phyloP scores from a whole-genome alignment of 2,797 vertebrate species.

The Anniella stebbinsi region DNA sequence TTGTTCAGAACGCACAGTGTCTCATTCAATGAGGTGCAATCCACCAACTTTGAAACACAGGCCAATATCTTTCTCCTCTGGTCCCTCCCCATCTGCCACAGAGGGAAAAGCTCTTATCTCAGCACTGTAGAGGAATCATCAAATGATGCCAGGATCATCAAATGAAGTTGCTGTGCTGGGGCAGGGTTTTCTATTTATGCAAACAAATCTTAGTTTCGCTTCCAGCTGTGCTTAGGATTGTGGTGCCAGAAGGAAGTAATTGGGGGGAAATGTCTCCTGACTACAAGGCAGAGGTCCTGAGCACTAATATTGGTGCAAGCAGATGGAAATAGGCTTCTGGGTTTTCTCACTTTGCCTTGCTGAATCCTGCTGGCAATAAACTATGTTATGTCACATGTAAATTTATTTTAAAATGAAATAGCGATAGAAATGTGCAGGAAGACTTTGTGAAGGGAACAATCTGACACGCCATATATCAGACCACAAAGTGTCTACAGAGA shows the following conservation, averaged over 20 bases:
- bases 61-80: no score
- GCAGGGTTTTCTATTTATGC: no score
- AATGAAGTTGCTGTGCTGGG: neutral
- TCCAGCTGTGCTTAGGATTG: neutral
- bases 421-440: neutral
- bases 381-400: neutral
- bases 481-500: constrained; percentile 12
- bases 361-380: neutral
- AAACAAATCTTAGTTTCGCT: neutral
- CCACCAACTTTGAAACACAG: no score
- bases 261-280: neutral
- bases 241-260: neutral
- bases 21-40: no score
- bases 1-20: no score
- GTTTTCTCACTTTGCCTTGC: neutral
- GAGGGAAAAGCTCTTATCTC: no score
- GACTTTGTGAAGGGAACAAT: constrained; percentile 22
- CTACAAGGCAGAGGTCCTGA: neutral
- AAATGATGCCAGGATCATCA: neutral
- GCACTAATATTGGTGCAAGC: no score
- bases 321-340: neutral
- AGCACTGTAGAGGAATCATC: no score
- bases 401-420: neutral
- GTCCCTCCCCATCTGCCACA: no score
- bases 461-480: neutral